A percentile compares a stretch with the other conserved stretches of the same genome.
phyloP scores from a whole-genome alignment of 1,140 invertebrate genomes.

The Prorops nasuta region DNA sequence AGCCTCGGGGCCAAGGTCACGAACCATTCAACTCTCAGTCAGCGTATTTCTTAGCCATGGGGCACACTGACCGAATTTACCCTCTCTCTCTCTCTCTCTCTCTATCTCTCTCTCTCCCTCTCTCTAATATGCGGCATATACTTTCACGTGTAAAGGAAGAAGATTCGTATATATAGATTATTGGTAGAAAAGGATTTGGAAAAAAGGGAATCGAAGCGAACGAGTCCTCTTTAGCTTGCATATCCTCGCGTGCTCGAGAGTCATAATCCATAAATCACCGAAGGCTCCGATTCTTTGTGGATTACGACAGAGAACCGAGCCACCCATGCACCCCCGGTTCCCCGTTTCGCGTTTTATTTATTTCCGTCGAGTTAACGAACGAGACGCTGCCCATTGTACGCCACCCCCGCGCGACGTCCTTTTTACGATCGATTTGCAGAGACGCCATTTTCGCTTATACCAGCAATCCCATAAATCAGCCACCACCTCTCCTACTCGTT shows the following conservation, averaged over 20 bases:
- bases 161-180: no score
- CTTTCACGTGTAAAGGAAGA: no score
- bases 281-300: constrained; percentile 41
- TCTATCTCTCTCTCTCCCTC: no score
- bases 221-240: no score
- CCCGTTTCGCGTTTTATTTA: constrained; percentile 21
- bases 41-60: constrained; percentile 40
- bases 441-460: constrained; percentile 34
- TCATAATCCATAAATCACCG: constrained; percentile 50
- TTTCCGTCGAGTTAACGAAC: constrained; percentile 27
- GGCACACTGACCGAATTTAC: constrained; percentile 55
- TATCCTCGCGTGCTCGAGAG: constrained; percentile 39
- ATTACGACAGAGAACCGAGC: constrained; percentile 28
- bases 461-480: constrained; percentile 31
- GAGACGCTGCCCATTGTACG: constrained; percentile 28
- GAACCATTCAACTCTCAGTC: constrained; percentile 52
- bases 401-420: constrained; percentile 22
- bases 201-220: no score
- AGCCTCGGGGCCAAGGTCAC: constrained; percentile 52
- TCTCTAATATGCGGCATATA: no score
- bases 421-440: constrained; percentile 32
- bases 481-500: not conserved
- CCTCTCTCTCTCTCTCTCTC: no score
- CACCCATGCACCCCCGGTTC: not conserved
- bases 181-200: no score